Conservation (phyloP, 2,797 vertebrate species). For the Ataeniobius toweri region DNA sequence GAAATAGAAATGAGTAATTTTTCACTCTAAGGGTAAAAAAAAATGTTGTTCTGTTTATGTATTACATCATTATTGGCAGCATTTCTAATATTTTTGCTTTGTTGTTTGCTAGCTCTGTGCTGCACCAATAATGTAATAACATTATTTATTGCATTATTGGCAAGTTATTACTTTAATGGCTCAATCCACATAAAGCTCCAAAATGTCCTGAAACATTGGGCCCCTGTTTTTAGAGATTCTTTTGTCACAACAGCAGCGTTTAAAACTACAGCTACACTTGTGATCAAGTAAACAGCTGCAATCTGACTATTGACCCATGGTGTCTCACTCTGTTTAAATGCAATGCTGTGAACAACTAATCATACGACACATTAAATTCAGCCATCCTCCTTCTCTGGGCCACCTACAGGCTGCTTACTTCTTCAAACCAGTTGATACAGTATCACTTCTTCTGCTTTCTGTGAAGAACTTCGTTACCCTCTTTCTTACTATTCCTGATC, state of each 20-base stretch:
- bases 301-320: background rate
- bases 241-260: background rate
- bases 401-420: background rate
- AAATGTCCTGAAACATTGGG: background rate
- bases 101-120: background rate
- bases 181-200: background rate
- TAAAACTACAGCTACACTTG: background rate
- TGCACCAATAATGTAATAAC: no score
- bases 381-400: no score
- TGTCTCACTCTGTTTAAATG: background rate
- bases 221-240: background rate
- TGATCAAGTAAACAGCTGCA: background rate
- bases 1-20: constrained; percentile 29
- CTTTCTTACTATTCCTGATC: background rate
- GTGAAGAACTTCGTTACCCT: background rate
- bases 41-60: background rate
- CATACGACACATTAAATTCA: background rate
- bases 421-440: background rate
- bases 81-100: background rate
- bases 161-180: background rate
- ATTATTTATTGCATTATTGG: no score
- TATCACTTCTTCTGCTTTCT: background rate
- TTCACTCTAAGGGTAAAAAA: background rate
- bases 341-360: background rate
- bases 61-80: background rate